These are phyloP conservation scores for Vollenhovia emeryi DNA, from an alignment of 1,140 invertebrate species.

Conservation along the genomic window DNA sequence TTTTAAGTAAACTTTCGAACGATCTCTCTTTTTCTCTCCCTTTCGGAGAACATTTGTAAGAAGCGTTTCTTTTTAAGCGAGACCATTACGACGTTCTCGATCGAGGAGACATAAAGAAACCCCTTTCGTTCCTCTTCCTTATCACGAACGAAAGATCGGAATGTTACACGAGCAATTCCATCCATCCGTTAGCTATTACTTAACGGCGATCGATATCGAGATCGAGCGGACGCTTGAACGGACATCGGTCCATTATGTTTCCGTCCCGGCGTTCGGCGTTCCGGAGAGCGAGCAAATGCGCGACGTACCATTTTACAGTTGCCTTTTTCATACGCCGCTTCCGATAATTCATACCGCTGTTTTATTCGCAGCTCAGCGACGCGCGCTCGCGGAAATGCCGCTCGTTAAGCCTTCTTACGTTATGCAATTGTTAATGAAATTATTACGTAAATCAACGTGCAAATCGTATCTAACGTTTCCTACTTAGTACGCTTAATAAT, in stretches of 20 bases:
- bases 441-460: background rate
- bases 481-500: background rate
- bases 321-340: constrained; percentile 57
- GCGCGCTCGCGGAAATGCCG: constrained; percentile 20
- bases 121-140: constrained; percentile 17
- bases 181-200: constrained; percentile 45
- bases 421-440: constrained; percentile 26
- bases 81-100: background rate
- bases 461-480: background rate
- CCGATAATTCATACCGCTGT: constrained; percentile 49
- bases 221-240: constrained; percentile 50
- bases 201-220: constrained; percentile 42
- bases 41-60: background rate
- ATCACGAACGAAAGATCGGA: constrained; percentile 28
- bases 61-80: background rate
- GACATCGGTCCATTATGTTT: constrained; percentile 47
- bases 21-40: background rate
- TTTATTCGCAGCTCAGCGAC: background rate
- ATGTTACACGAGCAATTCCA: background rate
- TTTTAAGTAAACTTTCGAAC: background rate
- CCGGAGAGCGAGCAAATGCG: constrained; percentile 59
- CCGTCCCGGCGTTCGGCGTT: constrained; percentile 32
- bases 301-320: constrained; percentile 63
- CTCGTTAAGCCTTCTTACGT: constrained; percentile 1
- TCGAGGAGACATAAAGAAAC: background rate